These are phyloP conservation scores for Eudasyphora cyanicolor DNA, from an alignment of 2,888 invertebrate genomes.

Conservation along the genomic window DNA sequence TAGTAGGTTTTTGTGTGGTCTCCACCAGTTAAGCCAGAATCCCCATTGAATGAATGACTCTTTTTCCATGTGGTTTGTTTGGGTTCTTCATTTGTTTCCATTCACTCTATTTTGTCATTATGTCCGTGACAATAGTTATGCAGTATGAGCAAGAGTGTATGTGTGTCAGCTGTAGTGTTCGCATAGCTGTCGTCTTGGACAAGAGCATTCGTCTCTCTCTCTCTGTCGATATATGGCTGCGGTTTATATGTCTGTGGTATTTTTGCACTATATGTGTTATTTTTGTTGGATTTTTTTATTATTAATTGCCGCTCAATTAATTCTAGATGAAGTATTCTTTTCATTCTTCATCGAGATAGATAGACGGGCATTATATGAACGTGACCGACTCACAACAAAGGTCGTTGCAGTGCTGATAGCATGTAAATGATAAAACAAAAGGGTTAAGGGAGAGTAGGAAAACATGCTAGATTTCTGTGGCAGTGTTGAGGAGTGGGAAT, in stretches of 20 bases:
- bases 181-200: background rate
- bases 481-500: background rate
- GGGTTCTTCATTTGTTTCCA: background rate
- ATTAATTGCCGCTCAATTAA: conserved; percentile 35
- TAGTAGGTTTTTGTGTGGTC: too few species aligned
- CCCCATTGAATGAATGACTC: background rate
- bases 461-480: too few species aligned
- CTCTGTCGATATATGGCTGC: background rate
- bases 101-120: conserved; percentile 7
- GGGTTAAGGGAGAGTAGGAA: too few species aligned
- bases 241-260: background rate
- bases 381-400: conserved; percentile 1
- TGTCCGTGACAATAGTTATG: background rate
- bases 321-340: conserved; percentile 28
- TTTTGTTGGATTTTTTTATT: conserved; percentile 16
- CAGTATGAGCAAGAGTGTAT: background rate
- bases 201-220: background rate
- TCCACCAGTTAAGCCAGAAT: background rate
- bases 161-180: background rate
- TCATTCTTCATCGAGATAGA: background rate
- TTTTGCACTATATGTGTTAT: background rate
- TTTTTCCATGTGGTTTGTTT: background rate
- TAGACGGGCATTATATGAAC: background rate
- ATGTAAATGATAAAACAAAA: conserved; percentile 15
- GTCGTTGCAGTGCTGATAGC: background rate